Evolutionary conservation across 2,888 invertebrate species (phyloP).

Genomic region (Nycteola revayana): DNA sequence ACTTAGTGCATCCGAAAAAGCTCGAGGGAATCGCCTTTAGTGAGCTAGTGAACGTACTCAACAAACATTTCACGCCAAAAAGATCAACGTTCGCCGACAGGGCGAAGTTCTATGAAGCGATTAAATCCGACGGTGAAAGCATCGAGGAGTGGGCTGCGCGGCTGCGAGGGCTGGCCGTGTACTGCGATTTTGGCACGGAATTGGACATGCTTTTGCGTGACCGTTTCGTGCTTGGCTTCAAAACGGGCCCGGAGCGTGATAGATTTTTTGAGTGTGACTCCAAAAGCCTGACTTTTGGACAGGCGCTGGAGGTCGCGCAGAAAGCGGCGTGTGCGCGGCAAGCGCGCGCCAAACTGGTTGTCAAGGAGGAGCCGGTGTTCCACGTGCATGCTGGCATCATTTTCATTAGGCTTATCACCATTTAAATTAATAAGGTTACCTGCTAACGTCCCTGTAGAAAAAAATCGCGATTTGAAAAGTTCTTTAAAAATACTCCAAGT

Average conservation of each 20-base stretch:
- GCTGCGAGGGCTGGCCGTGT: neutral
- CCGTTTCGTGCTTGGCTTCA: neutral
- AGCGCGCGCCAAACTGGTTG: neutral
- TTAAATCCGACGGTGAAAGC: neutral
- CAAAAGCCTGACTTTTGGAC: neutral
- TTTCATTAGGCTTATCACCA: too few relatives aligned
- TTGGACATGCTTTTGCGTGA: neutral
- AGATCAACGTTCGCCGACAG: conserved; percentile 3
- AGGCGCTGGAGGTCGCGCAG: conserved; percentile 2
- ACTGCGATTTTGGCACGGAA: neutral
- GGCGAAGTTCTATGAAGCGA: conserved; percentile 1
- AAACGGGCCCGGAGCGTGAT: neutral
- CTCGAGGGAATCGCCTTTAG: conserved; percentile 1
- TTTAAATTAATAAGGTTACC: too few relatives aligned
- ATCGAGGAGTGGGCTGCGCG: conserved; percentile 1
- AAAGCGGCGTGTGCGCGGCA: neutral
- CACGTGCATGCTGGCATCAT: too few relatives aligned
- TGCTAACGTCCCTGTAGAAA: too few relatives aligned
- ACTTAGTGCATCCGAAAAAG: conserved; percentile 1
- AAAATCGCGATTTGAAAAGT: too few relatives aligned
- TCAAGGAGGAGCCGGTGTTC: neutral
- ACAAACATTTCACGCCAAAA: conserved; percentile 3
- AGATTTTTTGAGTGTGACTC: neutral
- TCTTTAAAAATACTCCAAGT: too few relatives aligned
- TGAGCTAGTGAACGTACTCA: neutral